These are phyloP conservation scores for Delichon dasypus DNA, from an alignment of 2,797 vertebrate species.

Conservation along the genomic window DNA sequence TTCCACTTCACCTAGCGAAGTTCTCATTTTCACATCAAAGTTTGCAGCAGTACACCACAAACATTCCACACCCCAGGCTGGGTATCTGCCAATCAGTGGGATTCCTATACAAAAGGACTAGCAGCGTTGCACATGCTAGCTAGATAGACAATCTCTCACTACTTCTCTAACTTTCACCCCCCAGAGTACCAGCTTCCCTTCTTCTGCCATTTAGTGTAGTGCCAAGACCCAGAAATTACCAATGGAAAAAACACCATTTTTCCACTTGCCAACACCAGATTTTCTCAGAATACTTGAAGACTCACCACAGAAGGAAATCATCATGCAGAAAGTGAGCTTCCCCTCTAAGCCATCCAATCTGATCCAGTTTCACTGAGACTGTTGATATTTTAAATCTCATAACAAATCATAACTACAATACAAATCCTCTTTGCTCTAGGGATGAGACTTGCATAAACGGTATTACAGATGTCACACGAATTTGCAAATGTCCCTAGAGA, in stretches of 20 bases:
- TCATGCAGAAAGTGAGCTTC: background rate
- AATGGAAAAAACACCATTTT: background rate
- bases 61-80: background rate
- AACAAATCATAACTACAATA: slow-evolving; percentile 41
- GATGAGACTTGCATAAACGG: background rate
- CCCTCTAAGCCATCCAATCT: background rate
- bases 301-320: background rate
- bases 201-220: background rate
- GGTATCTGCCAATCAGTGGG: background rate
- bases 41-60: background rate
- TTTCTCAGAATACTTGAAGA: background rate
- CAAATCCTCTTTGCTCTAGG: slow-evolving; percentile 52
- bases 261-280: background rate
- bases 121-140: background rate
- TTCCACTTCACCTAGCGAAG: background rate
- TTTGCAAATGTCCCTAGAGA: slow-evolving; percentile 21
- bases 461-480: background rate
- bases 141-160: background rate
- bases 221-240: background rate
- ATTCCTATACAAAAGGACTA: background rate
- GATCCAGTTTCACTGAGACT: slow-evolving; percentile 11
- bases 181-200: background rate
- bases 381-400: slow-evolving; percentile 1
- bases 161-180: background rate
- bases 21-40: background rate